phyloP scores from a whole-genome alignment of 2,888 invertebrate species.

The Hirtodrosophila alboralis region DNA sequence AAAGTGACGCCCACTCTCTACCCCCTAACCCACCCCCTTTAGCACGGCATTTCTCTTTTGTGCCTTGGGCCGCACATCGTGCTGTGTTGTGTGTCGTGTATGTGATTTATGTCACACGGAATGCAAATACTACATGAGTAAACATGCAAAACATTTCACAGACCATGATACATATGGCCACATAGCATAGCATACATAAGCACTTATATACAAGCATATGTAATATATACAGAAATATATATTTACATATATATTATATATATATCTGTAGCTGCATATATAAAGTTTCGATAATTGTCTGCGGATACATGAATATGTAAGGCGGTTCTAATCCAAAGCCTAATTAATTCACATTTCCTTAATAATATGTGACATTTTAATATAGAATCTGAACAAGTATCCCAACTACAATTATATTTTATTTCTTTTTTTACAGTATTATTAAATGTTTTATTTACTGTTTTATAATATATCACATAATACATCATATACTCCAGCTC shows the following conservation, averaged over 20 bases:
- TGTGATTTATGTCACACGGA: constrained; percentile 77
- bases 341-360: constrained; percentile 54
- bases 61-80: constrained; percentile 58
- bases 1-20: constrained; percentile 32
- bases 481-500: not conserved
- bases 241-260: constrained; percentile 3
- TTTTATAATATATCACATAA: not conserved
- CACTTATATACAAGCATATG: not conserved
- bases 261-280: not conserved
- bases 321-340: constrained; percentile 43
- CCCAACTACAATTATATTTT: too few relatives aligned
- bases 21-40: constrained; percentile 1
- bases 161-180: constrained; percentile 32
- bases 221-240: not conserved
- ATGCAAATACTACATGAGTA: constrained; percentile 78
- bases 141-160: constrained; percentile 71
- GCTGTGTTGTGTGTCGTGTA: constrained; percentile 55
- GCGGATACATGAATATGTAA: constrained; percentile 22
- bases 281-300: constrained; percentile 45
- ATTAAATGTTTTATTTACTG: too few relatives aligned
- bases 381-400: too few relatives aligned
- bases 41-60: constrained; percentile 53
- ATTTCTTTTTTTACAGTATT: too few relatives aligned
- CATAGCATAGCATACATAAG: constrained; percentile 9
- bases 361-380: too few relatives aligned